Percentiles rank a stretch among this genome's conserved stretches.
These are phyloP conservation scores for Acanthurus tractus DNA, from an alignment of 2,797 vertebrate genomes.

Conservation along the genomic window DNA sequence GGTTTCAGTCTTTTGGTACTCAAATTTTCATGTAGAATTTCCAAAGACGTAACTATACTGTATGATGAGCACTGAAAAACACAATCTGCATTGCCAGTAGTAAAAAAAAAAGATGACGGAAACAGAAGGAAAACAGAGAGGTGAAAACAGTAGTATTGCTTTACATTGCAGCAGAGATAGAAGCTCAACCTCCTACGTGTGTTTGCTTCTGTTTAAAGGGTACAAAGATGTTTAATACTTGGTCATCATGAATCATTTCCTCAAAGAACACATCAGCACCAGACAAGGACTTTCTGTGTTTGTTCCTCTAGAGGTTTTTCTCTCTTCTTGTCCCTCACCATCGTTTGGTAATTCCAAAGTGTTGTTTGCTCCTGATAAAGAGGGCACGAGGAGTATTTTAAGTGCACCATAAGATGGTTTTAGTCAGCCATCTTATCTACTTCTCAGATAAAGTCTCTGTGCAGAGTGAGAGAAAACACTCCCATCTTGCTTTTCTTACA, in stretches of 20 bases:
- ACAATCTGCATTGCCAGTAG: no score
- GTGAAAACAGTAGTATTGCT: no score
- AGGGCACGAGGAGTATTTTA: slow-evolving; percentile 58
- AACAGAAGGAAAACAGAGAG: no score
- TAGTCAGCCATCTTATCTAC: slow-evolving; percentile 50
- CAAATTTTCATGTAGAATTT: no score
- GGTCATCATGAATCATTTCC: slow-evolving; percentile 14
- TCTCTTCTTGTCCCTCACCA: neutral
- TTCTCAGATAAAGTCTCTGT: slow-evolving; percentile 46
- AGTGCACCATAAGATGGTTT: slow-evolving; percentile 48
- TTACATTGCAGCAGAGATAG: no score
- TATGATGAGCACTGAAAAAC: no score
- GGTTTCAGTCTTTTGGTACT: no score
- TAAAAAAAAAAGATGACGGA: no score
- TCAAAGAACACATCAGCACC: neutral
- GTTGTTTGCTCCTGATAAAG: slow-evolving; percentile 50
- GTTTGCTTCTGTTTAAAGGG: neutral
- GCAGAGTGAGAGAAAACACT: slow-evolving; percentile 58
- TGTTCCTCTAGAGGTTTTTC: neutral
- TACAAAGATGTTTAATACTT: neutral
- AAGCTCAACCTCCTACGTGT: no score
- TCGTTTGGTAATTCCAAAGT: slow-evolving; percentile 8
- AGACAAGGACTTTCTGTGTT: slow-evolving; percentile 7
- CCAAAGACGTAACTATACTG: no score
- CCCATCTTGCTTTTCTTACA: slow-evolving; percentile 44